phyloP scores from a whole-genome alignment of 2,797 vertebrate species.

The Clarias pachynema region DNA sequence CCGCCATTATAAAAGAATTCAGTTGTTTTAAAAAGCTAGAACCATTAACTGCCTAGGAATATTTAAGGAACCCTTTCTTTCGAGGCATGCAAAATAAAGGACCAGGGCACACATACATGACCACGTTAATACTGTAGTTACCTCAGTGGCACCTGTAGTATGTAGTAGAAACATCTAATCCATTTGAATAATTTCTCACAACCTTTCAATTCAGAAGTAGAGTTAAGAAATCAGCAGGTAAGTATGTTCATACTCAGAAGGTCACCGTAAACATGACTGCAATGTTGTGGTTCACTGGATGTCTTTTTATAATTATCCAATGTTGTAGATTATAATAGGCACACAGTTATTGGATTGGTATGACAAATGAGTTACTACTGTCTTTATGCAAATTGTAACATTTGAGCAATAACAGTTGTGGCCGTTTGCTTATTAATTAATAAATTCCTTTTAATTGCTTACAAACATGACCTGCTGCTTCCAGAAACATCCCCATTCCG shows the following conservation, averaged over 20 bases:
- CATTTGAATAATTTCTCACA: not conserved
- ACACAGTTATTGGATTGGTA: not conserved
- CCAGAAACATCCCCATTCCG: not conserved
- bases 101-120: not conserved
- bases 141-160: not conserved
- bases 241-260: not conserved
- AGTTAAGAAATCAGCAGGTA: not conserved
- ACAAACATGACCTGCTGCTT: not conserved
- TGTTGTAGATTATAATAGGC: constrained; percentile 9
- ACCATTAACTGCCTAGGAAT: not conserved
- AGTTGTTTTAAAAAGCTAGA: not conserved
- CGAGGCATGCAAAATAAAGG: not conserved
- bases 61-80: not conserved
- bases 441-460: constrained; percentile 11
- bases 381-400: constrained; percentile 32
- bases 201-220: not conserved
- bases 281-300: constrained; percentile 8
- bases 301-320: constrained; percentile 16
- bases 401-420: not conserved
- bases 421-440: not conserved
- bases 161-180: not conserved
- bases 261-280: not conserved
- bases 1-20: too few relatives aligned
- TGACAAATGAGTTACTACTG: not conserved
- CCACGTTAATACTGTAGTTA: too few relatives aligned